Evolutionary conservation across 2,888 invertebrate species (phyloP), one percentile per base, ranked within the genome.

Genomic region (Sipha maydis): DNA sequence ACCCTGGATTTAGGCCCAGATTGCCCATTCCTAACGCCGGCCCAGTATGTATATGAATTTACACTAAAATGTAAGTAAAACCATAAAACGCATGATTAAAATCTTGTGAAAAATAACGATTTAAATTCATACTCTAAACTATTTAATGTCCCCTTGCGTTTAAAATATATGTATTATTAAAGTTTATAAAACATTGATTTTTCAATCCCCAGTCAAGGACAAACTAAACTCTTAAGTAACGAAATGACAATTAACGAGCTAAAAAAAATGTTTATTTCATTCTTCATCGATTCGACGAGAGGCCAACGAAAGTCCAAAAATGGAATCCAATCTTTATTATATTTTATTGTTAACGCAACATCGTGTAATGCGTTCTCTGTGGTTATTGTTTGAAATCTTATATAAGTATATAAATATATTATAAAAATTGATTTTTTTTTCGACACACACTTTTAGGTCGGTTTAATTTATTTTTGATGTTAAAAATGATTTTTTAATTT

Each of bases 201-300:
- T 38, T 75, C n/a, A n/a, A 75, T 75, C 38, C 25, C 38, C 25
- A 41, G 31, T 41, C 75, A 75, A 75, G 75, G 75, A 75, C 41
- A 5, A 5, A 9, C 41, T 41, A 5, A 41, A 25, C 34, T 21
- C 34, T 73, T 19, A 11, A n/a, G n/a, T n/a, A 67, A 19, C n/a
- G 7, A 67, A n/a, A 67, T n/a, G 7, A 67, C 1, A 69, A 61
- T 8, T 61, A 76, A 28, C 76, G 17, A n/a, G n/a, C 4, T 14
- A 9, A 76, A 41, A 56, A 75, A 75, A 34, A 34, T 34, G 21
- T 76, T 48, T 3, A 76, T 28, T 48, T 38, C 41, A n/a, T 76
- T 48, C 14, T n/a, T n/a, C 41, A 3, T 14, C 17, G 41, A 17
- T 48, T 25, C 7, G 48, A 25, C 41, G 25, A 76, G 75, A 76